Conservation (phyloP, 2,888 invertebrate species). For the Heterodera filipjevi region DNA sequence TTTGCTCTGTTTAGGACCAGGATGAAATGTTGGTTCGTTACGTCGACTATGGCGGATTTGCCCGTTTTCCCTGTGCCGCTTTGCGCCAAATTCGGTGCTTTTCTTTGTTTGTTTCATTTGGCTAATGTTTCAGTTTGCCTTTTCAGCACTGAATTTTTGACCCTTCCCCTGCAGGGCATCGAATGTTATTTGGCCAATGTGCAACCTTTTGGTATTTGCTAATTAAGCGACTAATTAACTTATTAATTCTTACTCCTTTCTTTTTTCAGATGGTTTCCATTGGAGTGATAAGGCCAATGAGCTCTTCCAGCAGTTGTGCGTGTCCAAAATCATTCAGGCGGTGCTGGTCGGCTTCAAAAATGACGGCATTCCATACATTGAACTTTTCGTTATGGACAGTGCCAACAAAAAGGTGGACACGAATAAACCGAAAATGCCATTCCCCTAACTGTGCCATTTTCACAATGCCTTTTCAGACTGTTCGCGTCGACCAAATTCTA, state of each 20-base stretch:
- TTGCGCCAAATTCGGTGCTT: slow-evolving; percentile 80
- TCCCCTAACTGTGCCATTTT: background rate
- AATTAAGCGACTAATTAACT: no score
- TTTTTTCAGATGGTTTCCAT: slow-evolving; percentile 42
- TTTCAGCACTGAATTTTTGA: slow-evolving; percentile 82
- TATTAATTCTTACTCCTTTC: background rate
- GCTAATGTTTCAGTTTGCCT: slow-evolving; percentile 25
- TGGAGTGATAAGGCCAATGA: slow-evolving; percentile 57
- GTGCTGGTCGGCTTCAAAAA: slow-evolving; percentile 56
- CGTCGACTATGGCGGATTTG: slow-evolving; percentile 93
- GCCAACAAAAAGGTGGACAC: background rate
- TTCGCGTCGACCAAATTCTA: slow-evolving; percentile 53
- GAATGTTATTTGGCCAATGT: slow-evolving; percentile 91
- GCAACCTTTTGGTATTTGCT: slow-evolving; percentile 73
- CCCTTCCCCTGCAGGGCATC: slow-evolving; percentile 93
- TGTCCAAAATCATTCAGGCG: slow-evolving; percentile 55
- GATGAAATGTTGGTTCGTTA: slow-evolving; percentile 80
- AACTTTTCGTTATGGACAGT: slow-evolving; percentile 47
- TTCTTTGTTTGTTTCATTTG: background rate
- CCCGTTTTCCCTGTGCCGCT: slow-evolving; percentile 76
- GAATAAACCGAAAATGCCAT: background rate
- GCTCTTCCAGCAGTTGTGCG: slow-evolving; percentile 51
- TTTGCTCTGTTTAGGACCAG: slow-evolving; percentile 44
- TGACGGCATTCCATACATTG: slow-evolving; percentile 59
- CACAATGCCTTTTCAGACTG: slow-evolving; percentile 43